Conservation (phyloP, 1,140 invertebrate species). For the Pseudoatta argentina region DNA sequence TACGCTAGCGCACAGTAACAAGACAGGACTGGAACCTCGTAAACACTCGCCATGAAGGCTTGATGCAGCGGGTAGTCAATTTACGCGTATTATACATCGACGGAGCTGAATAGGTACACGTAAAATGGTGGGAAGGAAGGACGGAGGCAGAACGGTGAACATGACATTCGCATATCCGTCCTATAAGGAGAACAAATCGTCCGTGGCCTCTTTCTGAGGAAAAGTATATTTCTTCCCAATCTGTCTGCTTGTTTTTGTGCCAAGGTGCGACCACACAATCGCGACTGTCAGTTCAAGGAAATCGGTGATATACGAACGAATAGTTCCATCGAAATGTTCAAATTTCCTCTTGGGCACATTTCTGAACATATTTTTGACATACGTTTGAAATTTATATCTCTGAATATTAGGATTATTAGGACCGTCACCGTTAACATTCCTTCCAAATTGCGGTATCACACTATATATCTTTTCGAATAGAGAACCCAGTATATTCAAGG, state of each 20-base stretch:
- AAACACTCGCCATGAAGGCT: slow-evolving; percentile 32
- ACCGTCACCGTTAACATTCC: not conserved
- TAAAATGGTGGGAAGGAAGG: slow-evolving; percentile 7
- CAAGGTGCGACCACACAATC: not conserved
- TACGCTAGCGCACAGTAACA: slow-evolving; percentile 12
- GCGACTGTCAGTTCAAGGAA: slow-evolving; percentile 8
- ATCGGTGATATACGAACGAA: not conserved
- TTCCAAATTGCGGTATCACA: not conserved
- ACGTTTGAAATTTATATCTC: not conserved
- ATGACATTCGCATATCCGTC: slow-evolving; percentile 9
- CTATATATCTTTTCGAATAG: not conserved
- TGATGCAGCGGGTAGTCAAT: slow-evolving; percentile 23
- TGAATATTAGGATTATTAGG: not conserved
- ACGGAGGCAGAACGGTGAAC: not conserved
- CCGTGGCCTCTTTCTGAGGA: slow-evolving; percentile 25
- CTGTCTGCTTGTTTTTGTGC: not conserved
- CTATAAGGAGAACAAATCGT: slow-evolving; percentile 15
- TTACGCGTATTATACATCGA: slow-evolving; percentile 14
- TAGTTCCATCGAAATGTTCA: not conserved
- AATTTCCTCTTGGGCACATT: not conserved
- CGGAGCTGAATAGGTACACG: not conserved
- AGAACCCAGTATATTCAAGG: not conserved
- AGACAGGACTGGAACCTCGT: slow-evolving; percentile 38
- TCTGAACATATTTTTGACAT: not conserved
- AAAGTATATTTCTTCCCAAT: slow-evolving; percentile 16